phyloP scores from a whole-genome alignment of 2,113 vertebrate species.

The Actinemys pallida region DNA sequence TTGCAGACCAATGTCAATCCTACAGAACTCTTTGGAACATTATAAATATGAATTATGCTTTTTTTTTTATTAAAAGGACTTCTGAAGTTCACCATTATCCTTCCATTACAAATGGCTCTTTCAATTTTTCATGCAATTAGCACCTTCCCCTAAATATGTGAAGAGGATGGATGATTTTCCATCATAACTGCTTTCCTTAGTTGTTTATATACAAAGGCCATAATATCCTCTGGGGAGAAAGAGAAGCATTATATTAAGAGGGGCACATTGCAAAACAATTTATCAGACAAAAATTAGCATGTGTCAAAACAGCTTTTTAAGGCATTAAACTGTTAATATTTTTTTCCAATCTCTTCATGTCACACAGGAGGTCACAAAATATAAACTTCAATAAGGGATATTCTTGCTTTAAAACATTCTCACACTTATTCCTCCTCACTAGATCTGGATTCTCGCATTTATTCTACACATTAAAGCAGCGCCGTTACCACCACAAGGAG shows the following conservation, averaged over 20 bases:
- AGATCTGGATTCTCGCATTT: not conserved
- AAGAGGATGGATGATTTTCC: constrained; percentile 76
- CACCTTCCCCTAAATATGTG: constrained; percentile 73
- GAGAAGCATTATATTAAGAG: constrained; percentile 26
- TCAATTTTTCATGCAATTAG: constrained; percentile 85
- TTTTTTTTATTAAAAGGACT: not conserved
- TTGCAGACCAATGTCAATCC: constrained; percentile 29
- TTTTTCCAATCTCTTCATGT: not conserved
- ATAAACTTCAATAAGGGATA: not conserved
- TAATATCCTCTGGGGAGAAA: constrained; percentile 74
- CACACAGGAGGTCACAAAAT: not conserved
- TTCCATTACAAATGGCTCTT: constrained; percentile 46
- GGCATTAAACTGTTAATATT: not conserved
- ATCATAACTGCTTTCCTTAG: constrained; percentile 79
- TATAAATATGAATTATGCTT: not conserved
- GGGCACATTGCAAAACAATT: constrained; percentile 75
- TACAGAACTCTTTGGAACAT: constrained; percentile 1
- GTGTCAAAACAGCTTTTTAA: not conserved
- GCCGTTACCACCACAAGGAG: rapidly evolving
- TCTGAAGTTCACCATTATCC: constrained; percentile 37
- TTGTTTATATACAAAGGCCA: constrained; percentile 81
- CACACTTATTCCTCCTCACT: not conserved
- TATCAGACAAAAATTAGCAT: constrained; percentile 73
- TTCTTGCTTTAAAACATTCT: not conserved
- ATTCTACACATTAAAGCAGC: not conserved